These are phyloP conservation scores for Venustaconcha ellipsiformis DNA, from an alignment of 1,140 invertebrate species.

Conservation along the genomic window DNA sequence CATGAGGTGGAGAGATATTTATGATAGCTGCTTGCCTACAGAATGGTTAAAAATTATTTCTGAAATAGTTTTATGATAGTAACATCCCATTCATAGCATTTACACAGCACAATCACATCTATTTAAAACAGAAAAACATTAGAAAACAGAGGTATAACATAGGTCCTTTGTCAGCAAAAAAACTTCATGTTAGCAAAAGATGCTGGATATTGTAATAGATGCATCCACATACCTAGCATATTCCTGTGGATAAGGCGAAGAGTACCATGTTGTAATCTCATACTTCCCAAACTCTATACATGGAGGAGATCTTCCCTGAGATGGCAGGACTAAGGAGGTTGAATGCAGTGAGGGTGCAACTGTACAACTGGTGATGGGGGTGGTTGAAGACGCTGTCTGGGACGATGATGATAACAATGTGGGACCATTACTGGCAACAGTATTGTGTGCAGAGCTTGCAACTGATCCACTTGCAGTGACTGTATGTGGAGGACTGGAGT, in stretches of 20 bases:
- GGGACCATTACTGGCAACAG: slow-evolving; percentile 4
- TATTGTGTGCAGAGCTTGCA: slow-evolving; percentile 1
- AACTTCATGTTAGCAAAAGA: no score
- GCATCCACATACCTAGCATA: slow-evolving; percentile 82
- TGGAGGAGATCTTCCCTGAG: slow-evolving; percentile 61
- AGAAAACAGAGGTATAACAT: no score
- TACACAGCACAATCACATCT: no score
- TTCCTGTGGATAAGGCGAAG: slow-evolving; percentile 97
- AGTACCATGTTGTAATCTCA: slow-evolving; percentile 99
- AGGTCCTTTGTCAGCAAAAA: no score
- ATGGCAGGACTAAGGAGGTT: slow-evolving; percentile 15
- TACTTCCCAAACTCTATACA: slow-evolving; percentile 93
- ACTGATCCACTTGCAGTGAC: slow-evolving; percentile 5
- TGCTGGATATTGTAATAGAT: no score
- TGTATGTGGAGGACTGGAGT: slow-evolving; percentile 2
- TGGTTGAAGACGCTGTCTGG: background rate
- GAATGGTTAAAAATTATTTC: no score
- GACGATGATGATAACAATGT: background rate
- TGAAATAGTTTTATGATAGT: no score
- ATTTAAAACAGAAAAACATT: no score
- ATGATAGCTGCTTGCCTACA: no score
- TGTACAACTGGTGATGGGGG: slow-evolving; percentile 5
- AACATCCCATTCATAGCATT: no score
- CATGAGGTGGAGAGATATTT: no score
- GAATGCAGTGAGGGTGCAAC: slow-evolving; percentile 5